Evolutionary conservation across 1,140 invertebrate species (phyloP).

Genomic region (Diorhabda sublineata): DNA sequence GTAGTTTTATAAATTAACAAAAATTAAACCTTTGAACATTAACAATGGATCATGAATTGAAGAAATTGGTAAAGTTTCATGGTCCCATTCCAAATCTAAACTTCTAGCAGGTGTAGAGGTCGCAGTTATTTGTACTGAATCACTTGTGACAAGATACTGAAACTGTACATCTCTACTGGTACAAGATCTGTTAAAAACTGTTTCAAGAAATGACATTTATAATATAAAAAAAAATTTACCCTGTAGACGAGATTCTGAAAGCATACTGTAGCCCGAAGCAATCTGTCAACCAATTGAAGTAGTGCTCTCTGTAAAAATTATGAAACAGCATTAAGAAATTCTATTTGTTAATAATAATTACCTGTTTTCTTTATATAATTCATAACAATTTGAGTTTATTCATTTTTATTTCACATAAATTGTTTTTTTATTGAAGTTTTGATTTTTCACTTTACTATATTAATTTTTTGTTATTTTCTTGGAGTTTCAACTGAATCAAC

Average conservation of each 20-base stretch:
- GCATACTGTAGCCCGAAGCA: conserved; percentile 47
- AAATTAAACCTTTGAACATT: background rate
- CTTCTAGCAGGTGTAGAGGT: conserved; percentile 55
- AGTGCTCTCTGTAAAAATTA: conserved; percentile 31
- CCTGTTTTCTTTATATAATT: no score
- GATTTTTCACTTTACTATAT: no score
- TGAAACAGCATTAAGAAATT: background rate
- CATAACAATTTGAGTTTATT: no score
- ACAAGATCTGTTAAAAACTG: conserved; percentile 41
- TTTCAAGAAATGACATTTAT: background rate
- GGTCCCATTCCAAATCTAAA: conserved; percentile 59
- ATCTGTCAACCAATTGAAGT: conserved; percentile 50
- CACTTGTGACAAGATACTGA: conserved; percentile 51
- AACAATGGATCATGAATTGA: conserved; percentile 37
- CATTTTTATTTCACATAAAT: no score
- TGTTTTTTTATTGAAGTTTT: no score
- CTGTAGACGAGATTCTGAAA: conserved; percentile 44
- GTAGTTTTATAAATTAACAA: no score
- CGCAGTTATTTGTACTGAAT: conserved; percentile 45
- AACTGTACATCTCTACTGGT: conserved; percentile 48
- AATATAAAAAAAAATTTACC: conserved; percentile 29
- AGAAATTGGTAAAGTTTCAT: conserved; percentile 48
- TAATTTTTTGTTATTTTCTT: no score
- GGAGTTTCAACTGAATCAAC: no score
- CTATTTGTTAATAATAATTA: background rate